Conservation (phyloP, 2,797 vertebrate genomes). For the Parauchenoglanis punctatus region DNA sequence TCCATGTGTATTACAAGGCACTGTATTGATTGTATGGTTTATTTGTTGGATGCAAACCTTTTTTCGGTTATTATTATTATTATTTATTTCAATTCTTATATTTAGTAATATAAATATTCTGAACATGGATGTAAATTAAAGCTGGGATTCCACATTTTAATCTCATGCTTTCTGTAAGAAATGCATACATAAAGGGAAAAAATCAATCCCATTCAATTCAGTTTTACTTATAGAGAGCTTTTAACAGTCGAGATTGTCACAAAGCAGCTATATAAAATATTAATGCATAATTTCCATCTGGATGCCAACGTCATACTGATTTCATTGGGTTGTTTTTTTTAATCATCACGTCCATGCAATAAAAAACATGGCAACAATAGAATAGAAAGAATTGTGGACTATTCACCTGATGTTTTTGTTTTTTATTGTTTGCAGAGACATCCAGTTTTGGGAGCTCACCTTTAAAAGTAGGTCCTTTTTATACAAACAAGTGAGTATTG, state of each 20-base stretch:
- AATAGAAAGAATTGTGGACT: no score
- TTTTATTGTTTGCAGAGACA: constrained; percentile 66
- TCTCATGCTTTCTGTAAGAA: not conserved
- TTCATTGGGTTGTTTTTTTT: not conserved
- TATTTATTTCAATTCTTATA: no score
- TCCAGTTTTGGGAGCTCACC: constrained; percentile 84
- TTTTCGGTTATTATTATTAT: no score
- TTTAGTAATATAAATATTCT: not conserved
- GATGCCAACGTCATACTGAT: not conserved
- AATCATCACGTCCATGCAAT: not conserved
- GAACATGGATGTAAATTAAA: not conserved
- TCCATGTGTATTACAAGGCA: not conserved
- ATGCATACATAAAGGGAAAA: not conserved
- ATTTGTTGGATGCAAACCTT: not conserved
- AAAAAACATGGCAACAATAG: not conserved
- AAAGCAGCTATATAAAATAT: no score
- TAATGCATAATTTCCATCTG: not conserved
- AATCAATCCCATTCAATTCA: not conserved
- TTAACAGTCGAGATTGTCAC: not conserved
- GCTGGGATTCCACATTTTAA: not conserved
- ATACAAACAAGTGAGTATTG: constrained; percentile 84
- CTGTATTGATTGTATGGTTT: not conserved
- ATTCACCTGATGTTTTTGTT: not conserved
- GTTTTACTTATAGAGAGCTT: not conserved
- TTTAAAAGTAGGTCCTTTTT: constrained; percentile 86